phyloP scores from a whole-genome alignment of 1,140 invertebrate genomes.

The Sitophilus oryzae region DNA sequence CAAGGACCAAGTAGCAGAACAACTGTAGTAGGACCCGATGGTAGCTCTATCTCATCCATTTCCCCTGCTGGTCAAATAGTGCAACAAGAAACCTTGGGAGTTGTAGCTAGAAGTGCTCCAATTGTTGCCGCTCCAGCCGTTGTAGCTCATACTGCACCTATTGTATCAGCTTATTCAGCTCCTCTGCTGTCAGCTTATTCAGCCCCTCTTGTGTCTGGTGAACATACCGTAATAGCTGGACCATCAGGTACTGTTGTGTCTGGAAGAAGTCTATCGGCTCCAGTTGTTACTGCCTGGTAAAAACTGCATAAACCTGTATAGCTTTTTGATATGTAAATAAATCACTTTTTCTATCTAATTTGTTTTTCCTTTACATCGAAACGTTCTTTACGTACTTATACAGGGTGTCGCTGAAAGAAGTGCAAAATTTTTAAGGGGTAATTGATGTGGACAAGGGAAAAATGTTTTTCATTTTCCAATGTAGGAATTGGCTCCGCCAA shows the following conservation, averaged over 20 bases:
- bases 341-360: too few species aligned
- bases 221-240: conserved; percentile 12
- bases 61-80: conserved; percentile 28
- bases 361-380: too few species aligned
- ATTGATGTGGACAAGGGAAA: too few species aligned
- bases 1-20: conserved; percentile 29
- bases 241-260: not conserved
- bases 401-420: too few species aligned
- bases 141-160: not conserved
- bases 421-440: too few species aligned
- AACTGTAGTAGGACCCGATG: conserved; percentile 28
- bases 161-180: conserved; percentile 4
- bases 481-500: too few species aligned
- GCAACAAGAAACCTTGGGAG: conserved; percentile 15
- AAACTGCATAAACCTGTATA: too few species aligned
- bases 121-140: not conserved
- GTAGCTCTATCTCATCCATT: conserved; percentile 26
- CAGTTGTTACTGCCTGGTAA: not conserved
- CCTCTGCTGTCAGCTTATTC: conserved; percentile 7
- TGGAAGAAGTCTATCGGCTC: not conserved
- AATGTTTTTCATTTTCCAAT: too few species aligned
- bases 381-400: too few species aligned
- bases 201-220: conserved; percentile 11
- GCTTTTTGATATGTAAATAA: too few species aligned
- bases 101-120: conserved; percentile 13